Evolutionary conservation across 2,113 vertebrate genomes (phyloP), one percentile per base, ranked within the genome.

Genomic region (Cygnus atratus): DNA sequence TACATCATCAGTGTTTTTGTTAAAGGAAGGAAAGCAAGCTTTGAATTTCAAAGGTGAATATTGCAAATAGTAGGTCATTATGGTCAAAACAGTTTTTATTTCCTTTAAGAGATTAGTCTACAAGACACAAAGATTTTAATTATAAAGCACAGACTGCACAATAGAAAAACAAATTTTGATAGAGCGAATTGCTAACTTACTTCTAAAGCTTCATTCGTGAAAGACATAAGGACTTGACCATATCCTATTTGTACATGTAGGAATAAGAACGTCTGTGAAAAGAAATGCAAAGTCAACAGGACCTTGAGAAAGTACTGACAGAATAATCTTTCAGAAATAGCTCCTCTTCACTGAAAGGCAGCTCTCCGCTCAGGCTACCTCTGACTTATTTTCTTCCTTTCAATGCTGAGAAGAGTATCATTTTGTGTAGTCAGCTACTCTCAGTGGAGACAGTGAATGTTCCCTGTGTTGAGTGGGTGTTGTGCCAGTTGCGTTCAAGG

Each of bases 241-340:
- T 17, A 31, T 31, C 46, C 13, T 59, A 28, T 44, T 72, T 91
- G 62, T 72, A 62, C 26, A 11, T 33, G 35, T 33, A 86, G 59
- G 24, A 85, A 71, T 67, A 71, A 50, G 67, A 70, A 57, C 71
- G 80, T 48, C 72, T 59, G 2, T 31, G 54, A 54, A 61, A 94
- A 88, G 72, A 75, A 88, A 39, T 2, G 25, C 35, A 84, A 90
- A 93, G 57, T 75, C 73, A 92, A 75, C 68, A 90, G 61, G 57
- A 93, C 90, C 73, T 84, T 88, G 72, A 88, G 68, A 92, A 92
- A 90, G 21, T 41, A 58, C 61, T 86, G 79, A 35, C 35, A 81
- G 63, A 71, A 94, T 9, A 77, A 80, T 80, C 46, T 84, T 77
- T 90, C 76, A 88, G 80, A 93, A 90, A 84, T 44, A 86, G 29